Base-by-base conservation (phyloP, 2,113 vertebrate species). In the Pao palembangensis region DNA sequence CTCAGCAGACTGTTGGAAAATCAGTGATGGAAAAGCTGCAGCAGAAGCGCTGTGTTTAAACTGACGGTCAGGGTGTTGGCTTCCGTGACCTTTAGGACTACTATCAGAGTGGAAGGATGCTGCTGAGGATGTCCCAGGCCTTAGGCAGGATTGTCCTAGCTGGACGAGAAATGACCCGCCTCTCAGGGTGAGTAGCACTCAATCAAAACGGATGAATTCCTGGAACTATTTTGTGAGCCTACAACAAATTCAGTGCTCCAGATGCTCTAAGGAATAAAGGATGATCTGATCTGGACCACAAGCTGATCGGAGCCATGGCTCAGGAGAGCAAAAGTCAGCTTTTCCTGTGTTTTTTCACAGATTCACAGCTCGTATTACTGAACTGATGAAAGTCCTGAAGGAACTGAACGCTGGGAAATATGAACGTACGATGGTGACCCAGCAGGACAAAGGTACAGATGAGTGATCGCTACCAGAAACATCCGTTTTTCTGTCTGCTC, bases 31-130 rank as follows among this genome's bases (percentile, higher is more conserved):
- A 28, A 28, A 28, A 28, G 25, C 25, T 6, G 25, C 6, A 4
- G 25, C 25, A 28, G 25, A 28, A 28, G 25, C 25, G 1, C 25
- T 4, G 6, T 28, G 25, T 28, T 28, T 28, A 28, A 28, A 28
- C 25, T 5, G 25, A 28, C 6, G 5, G 25, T 28, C 25, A 1
- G 25, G 25, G 6, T 28, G 2, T 28, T 23, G 20, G 25, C 5
- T 31, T n/a, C 18, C 63, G 42, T 58, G 38, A 80, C 0, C 64
- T 81, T 52, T 70, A 99, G 96, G 96, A 98, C 89, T 99, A 99
- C 81, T 98, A 99, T 83, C 96, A 99, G 90, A 98, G 95, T 69
- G 96, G 97, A 64, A 92, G 97, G 73, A 98, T 99, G 97, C 87
- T 99, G 18, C 89, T 98, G 58, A 91, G 95, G 64, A 94, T 99